Evolutionary conservation across 2,113 vertebrate species (phyloP).

Genomic region (Heliornis fulica): DNA sequence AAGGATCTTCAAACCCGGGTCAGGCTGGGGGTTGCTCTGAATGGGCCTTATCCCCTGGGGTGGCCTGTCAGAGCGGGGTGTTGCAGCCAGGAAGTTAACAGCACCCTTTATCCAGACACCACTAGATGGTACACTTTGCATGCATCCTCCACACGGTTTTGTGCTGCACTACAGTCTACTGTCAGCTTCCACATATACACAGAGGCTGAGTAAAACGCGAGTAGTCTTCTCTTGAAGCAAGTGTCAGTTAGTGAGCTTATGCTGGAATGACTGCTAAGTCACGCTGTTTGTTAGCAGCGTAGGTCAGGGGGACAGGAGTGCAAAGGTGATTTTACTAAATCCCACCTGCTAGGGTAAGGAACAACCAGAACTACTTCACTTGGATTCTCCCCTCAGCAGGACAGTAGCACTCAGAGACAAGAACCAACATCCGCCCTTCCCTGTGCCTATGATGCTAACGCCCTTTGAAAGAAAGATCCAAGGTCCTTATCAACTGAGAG

Average conservation of each 20-base stretch:
- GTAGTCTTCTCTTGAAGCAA: not conserved
- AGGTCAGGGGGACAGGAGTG: not conserved
- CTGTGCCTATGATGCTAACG: not conserved
- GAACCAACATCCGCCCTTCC: not conserved
- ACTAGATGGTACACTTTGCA: not conserved
- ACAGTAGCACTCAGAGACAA: not conserved
- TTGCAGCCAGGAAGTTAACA: not conserved
- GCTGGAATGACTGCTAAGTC: not conserved
- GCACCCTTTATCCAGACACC: not conserved
- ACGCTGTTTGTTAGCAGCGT: not conserved
- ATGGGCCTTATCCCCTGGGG: not conserved
- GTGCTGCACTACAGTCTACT: not conserved
- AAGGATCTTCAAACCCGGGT: not conserved
- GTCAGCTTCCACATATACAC: not conserved
- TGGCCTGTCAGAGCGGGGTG: not conserved
- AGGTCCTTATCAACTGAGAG: not conserved
- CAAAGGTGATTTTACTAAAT: not conserved
- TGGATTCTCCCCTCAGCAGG: not conserved
- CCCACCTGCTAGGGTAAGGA: not conserved
- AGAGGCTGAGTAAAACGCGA: not conserved
- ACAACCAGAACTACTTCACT: not conserved
- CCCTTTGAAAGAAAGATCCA: not conserved
- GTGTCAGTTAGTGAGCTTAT: not conserved
- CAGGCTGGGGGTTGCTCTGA: not conserved
- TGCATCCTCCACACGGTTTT: fast-evolving